These are phyloP conservation scores for Scrobipalpa atriplicella DNA, from an alignment of 2,888 invertebrate species.

Conservation along the genomic window DNA sequence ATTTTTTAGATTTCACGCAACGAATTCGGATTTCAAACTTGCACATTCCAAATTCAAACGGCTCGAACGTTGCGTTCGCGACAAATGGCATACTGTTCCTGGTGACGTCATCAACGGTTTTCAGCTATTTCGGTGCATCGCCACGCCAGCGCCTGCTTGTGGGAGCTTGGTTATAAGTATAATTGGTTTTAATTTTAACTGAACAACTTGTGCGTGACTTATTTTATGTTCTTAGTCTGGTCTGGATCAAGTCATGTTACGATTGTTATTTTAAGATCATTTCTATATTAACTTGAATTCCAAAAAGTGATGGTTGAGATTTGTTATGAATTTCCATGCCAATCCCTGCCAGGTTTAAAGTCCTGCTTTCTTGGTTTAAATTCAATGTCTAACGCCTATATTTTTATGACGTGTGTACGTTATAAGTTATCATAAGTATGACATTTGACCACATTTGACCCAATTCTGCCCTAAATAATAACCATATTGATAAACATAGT, in stretches of 20 bases:
- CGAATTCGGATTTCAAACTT: not conserved
- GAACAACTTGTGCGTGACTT: not conserved
- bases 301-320: too few relatives aligned
- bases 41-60: conserved; percentile 16
- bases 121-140: conserved; percentile 23
- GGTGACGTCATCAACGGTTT: conserved; percentile 27
- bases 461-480: not conserved
- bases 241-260: too few relatives aligned
- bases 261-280: too few relatives aligned
- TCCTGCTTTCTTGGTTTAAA: not conserved
- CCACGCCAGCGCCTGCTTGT: not conserved
- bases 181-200: conserved; percentile 21
- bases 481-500: not conserved
- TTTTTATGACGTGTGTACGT: not conserved
- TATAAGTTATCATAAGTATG: not conserved
- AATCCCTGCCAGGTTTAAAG: too few relatives aligned
- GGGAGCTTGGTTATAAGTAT: not conserved
- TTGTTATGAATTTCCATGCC: too few relatives aligned
- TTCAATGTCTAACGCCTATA: not conserved
- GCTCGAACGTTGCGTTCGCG: conserved; percentile 2
- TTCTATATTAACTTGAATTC: too few relatives aligned
- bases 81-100: conserved; percentile 21
- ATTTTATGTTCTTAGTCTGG: not conserved
- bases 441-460: conserved; percentile 20
- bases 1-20: not conserved